These are phyloP conservation scores for Chionoecetes opilio DNA, from an alignment of 1,140 invertebrate species.

Conservation along the genomic window DNA sequence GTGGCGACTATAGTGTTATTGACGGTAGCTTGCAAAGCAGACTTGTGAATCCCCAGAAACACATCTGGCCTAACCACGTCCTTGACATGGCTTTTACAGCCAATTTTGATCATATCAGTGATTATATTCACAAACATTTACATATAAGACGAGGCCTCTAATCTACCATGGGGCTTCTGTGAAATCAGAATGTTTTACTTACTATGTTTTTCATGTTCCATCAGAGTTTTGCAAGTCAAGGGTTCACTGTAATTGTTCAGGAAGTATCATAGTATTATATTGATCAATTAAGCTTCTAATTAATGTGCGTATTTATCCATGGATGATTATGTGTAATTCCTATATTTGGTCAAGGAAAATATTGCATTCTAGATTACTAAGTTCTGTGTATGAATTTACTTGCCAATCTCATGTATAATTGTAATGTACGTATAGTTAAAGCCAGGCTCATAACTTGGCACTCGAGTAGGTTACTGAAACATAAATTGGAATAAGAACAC, in stretches of 20 bases:
- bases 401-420: conserved; percentile 29
- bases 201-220: no score
- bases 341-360: conserved; percentile 31
- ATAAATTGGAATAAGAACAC: conserved; percentile 9
- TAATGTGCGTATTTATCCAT: background rate
- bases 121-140: no score
- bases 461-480: background rate
- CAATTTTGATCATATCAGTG: no score
- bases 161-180: no score
- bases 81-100: no score
- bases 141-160: no score
- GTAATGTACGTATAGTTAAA: background rate
- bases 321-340: background rate
- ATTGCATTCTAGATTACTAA: conserved; percentile 20
- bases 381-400: conserved; percentile 20
- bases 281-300: conserved; percentile 9
- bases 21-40: no score
- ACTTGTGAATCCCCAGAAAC: no score
- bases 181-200: no score
- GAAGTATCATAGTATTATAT: background rate
- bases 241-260: background rate
- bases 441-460: background rate
- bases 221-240: background rate
- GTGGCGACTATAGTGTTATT: no score
- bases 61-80: no score